These are phyloP conservation scores for Branchinecta sandiegonensis DNA, from an alignment of 2,888 invertebrate species.

Conservation along the genomic window DNA sequence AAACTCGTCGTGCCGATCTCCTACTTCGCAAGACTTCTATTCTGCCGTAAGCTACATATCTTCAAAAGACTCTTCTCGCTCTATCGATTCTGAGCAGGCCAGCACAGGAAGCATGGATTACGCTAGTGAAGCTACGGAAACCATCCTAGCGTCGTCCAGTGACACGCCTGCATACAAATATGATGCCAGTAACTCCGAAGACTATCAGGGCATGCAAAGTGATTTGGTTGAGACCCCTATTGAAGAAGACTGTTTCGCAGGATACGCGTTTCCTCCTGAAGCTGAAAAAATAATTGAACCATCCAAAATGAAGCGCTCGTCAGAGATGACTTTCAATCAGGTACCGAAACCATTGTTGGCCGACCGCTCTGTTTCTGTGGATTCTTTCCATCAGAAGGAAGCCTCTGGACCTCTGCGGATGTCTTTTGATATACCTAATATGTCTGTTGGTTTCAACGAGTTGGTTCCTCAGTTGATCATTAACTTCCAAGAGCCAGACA, in stretches of 20 bases:
- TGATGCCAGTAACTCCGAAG: slow-evolving; percentile 26
- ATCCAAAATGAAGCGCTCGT: slow-evolving; percentile 67
- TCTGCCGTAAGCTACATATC: slow-evolving; percentile 76
- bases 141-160: slow-evolving; percentile 74
- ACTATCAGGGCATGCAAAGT: slow-evolving; percentile 15
- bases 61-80: slow-evolving; percentile 76
- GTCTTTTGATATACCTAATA: background rate
- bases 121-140: slow-evolving; percentile 81
- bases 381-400: slow-evolving; percentile 31
- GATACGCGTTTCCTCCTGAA: slow-evolving; percentile 30
- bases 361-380: slow-evolving; percentile 40
- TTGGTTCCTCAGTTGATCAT: background rate
- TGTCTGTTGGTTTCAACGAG: background rate
- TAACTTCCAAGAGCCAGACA: background rate
- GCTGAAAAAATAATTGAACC: slow-evolving; percentile 29
- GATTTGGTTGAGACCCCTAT: slow-evolving; percentile 19
- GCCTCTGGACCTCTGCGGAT: slow-evolving; percentile 6
- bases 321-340: slow-evolving; percentile 76
- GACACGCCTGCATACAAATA: slow-evolving; percentile 36
- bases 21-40: slow-evolving; percentile 68
- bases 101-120: slow-evolving; percentile 64
- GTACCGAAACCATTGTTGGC: slow-evolving; percentile 34
- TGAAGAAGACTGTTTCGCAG: slow-evolving; percentile 34
- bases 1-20: slow-evolving; percentile 56
- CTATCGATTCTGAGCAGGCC: slow-evolving; percentile 73